Base-by-base conservation (phyloP, 2,113 vertebrate genomes). In the Odontesthes bonariensis region DNA sequence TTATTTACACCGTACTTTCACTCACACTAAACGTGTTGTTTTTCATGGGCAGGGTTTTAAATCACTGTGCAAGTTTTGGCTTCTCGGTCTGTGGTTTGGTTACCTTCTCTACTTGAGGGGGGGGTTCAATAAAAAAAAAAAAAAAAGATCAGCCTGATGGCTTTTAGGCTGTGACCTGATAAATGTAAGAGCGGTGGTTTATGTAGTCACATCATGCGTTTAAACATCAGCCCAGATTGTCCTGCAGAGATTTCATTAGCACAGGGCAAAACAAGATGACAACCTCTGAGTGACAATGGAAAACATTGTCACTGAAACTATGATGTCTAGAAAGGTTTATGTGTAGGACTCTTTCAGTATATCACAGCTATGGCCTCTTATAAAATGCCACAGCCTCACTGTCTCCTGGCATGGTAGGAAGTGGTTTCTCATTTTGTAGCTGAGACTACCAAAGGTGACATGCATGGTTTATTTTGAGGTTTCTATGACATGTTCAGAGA, bases 361-460 rank as follows among this genome's bases (percentile, higher is more conserved):
- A 81, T 81, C 91, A 79, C 80, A 61, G 35, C 23, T 57, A 67
- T 92, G 89, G 92, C 88, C 89, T 78, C 75, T 69, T 85, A 68
- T 87, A 6, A 38, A 49, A 87, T 85, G 91, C 90, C 89, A 83
- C 91, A 94, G 90, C 88, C 86, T 87, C 93, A 82, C 60, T 87
- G 93, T 90, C 72, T 92, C 82, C 87, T 71, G 78, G 76, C 91
- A 89, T 74, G 89, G 87, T 75, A 89, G 92, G 90, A 96, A 94
- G 93, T 94, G 94, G 95, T 94, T 95, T 96, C 95, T 94, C 94
- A 89, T 89, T 84, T 82, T 84, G 82, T 92, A 82, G 82, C 60
- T 82, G 79, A 81, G 51, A 54, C 73, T 80, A 67, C 81, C 82
- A 87, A 81, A 91, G 80, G 89, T 86, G 84, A 83, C 77, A 78